These are phyloP conservation scores for Lycocorax pyrrhopterus DNA, from an alignment of 2,113 vertebrate genomes.

Conservation along the genomic window DNA sequence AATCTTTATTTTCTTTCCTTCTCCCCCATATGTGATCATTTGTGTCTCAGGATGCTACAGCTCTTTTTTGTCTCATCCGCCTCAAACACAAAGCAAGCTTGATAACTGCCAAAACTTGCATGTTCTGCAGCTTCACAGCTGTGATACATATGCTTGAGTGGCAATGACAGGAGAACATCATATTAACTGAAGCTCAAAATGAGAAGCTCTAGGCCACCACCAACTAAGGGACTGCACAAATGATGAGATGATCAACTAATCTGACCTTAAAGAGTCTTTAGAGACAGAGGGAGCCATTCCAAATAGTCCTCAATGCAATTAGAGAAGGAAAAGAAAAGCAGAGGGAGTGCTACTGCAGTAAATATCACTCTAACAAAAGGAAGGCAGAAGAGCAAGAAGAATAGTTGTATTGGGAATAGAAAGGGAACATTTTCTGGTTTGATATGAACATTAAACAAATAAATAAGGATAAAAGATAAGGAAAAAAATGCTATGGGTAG, in stretches of 20 bases:
- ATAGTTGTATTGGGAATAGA: background rate
- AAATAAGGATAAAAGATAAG: background rate
- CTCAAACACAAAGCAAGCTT: background rate
- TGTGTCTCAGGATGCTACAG: background rate
- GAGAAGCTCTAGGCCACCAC: background rate
- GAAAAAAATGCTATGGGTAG: background rate
- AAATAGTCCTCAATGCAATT: background rate
- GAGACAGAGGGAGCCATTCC: background rate
- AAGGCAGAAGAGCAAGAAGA: background rate
- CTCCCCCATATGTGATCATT: conserved; percentile 2
- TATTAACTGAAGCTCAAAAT: conserved; percentile 23
- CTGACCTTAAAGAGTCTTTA: conserved; percentile 6
- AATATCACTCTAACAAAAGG: background rate
- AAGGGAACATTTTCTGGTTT: background rate
- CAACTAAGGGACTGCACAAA: background rate
- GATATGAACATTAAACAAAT: background rate
- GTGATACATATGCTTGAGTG: conserved; percentile 25
- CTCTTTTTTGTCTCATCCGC: conserved; percentile 27
- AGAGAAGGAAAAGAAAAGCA: background rate
- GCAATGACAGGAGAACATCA: conserved; percentile 22
- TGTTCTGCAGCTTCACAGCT: conserved; percentile 25
- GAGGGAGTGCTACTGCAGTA: background rate
- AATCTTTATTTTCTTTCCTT: conserved; percentile 30
- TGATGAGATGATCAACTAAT: background rate
- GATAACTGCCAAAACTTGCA: background rate